Evolutionary conservation across 1,140 invertebrate genomes (phyloP).

Genomic region (Drosophila watanabei): DNA sequence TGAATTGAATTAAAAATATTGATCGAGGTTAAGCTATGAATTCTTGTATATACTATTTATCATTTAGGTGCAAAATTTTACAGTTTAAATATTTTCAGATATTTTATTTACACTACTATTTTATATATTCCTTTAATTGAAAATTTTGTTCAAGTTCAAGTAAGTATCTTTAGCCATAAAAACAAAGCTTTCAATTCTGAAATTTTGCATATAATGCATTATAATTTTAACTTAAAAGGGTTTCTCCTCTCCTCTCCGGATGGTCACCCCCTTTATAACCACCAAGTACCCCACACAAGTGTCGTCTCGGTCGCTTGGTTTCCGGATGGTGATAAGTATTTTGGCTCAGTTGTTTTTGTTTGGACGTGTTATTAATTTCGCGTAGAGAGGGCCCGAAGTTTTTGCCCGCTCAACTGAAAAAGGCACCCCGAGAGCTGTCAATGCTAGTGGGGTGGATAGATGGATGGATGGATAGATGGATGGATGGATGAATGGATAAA

Average conservation of each 20-base stretch:
- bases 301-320: conserved; percentile 29
- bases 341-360: conserved; percentile 74
- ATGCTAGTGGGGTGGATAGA: conserved; percentile 55
- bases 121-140: background rate
- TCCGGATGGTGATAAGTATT: conserved; percentile 63
- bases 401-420: conserved; percentile 29
- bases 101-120: no score
- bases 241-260: background rate
- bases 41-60: no score
- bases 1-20: no score
- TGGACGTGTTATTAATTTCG: conserved; percentile 81
- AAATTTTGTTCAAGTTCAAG: background rate
- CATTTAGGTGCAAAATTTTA: no score
- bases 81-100: no score
- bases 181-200: background rate
- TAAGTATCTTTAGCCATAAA: background rate
- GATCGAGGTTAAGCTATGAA: no score
- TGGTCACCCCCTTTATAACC: conserved; percentile 19
- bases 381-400: conserved; percentile 59
- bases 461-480: conserved; percentile 42
- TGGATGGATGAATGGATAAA: conserved; percentile 37
- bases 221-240: background rate
- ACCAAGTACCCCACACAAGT: background rate
- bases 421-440: conserved; percentile 63
- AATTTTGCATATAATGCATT: background rate